Evolutionary conservation across 2,113 vertebrate genomes (phyloP).

Genomic region (Sciurus niger): DNA sequence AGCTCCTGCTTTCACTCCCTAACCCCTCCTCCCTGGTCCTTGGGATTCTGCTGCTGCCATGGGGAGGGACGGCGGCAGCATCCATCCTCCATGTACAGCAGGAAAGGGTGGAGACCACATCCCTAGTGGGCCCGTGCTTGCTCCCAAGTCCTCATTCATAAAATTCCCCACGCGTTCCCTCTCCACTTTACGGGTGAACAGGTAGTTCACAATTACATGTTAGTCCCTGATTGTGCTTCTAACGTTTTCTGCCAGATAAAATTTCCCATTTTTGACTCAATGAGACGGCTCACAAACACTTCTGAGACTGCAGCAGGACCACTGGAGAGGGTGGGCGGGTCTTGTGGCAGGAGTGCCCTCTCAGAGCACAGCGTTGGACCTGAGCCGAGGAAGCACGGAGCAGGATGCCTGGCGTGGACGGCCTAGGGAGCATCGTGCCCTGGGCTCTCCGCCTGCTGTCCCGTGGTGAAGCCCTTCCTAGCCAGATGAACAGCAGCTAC

Average conservation of each 20-base stretch:
- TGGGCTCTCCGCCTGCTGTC: not conserved
- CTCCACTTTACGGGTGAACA: not conserved
- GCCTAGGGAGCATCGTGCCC: not conserved
- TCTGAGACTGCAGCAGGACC: not conserved
- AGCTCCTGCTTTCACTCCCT: not conserved
- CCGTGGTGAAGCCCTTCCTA: not conserved
- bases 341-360: not conserved
- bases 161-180: not conserved
- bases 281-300: not conserved
- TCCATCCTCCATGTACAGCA: not conserved
- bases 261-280: not conserved
- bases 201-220: not conserved
- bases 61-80: not conserved
- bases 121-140: no score
- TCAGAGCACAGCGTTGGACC: not conserved
- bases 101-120: not conserved
- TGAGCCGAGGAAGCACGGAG: not conserved
- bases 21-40: not conserved
- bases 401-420: no score
- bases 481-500: not conserved
- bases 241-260: not conserved
- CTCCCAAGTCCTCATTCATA: not conserved
- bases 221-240: not conserved
- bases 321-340: no score
- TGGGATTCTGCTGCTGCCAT: not conserved